Evolutionary conservation across 2,797 vertebrate species (phyloP), one percentile per base, ranked within the genome.

Genomic region (Schizopygopsis malacanthus): DNA sequence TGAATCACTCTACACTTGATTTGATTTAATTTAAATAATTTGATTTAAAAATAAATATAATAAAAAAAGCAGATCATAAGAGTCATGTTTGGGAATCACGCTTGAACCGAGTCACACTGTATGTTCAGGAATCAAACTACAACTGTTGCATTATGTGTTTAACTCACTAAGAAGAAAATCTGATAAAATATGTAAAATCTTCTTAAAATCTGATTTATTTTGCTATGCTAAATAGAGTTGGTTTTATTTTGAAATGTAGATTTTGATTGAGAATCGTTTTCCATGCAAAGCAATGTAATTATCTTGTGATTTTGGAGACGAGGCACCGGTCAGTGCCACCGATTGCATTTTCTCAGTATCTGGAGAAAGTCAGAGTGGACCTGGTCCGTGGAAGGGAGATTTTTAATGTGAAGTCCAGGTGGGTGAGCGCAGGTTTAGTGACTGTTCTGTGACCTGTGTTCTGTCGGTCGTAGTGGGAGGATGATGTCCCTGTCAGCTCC

Each of bases 401-500:
- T 85, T 84, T 82, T 72, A 86, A 87, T 82, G 84, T 85, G 85
- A 87, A 84, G 87, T 88, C 70, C 79, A 88, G 83, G 81, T 80
- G 84, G 88, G 81, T 65, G 83, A 88, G 89, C 20, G 65, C 81
- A 86, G 78, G 82, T 86, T 88, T 86, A 88, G 89, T 79, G 82
- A 59, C 84, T 63, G 84, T 79, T 79, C 83, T 76, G 37, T 85
- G 83, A 87, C 90, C 93, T 93, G 91, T 90, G 92, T 90, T 93
- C 90, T 91, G 91, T 90, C 87, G 90, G 91, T 92, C 92, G 90
- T 92, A 88, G 93, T 94, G 92, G 92, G 91, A 92, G 82, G 89
- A 93, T 94, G 95, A 95, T 94, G 94, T 92, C 93, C 90, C 94
- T 94, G 94, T 95, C 94, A 95, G 90, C 93, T 82, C 78, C 91